Evolutionary conservation across 2,888 invertebrate species (phyloP).

Genomic region (Cyrtodaria siliqua): DNA sequence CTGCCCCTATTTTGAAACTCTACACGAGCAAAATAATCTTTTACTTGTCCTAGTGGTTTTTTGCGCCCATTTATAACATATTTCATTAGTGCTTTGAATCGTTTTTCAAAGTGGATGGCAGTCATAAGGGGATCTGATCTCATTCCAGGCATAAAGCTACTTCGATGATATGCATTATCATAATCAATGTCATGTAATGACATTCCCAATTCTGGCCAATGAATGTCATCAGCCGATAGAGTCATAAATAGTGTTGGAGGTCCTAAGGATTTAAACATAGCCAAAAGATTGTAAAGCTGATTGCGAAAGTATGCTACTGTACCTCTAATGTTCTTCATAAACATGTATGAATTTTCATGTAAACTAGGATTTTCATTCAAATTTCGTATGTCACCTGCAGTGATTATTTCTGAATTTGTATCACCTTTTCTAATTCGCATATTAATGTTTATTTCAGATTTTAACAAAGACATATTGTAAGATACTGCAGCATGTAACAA

Average conservation of each 20-base stretch:
- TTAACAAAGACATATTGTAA: conserved; percentile 29
- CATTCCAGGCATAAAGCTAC: conserved; percentile 18
- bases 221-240: conserved; percentile 58
- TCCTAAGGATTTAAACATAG: conserved; percentile 43
- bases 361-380: conserved; percentile 6
- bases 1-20: conserved; percentile 50
- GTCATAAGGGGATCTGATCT: conserved; percentile 34
- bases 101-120: conserved; percentile 51
- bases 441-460: conserved; percentile 24
- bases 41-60: conserved; percentile 31
- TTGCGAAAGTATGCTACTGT: conserved; percentile 58
- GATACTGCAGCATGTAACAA: conserved; percentile 36
- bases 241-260: conserved; percentile 58
- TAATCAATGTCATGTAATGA: conserved; percentile 30
- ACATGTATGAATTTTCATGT: conserved; percentile 65
- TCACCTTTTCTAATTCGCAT: conserved; percentile 25
- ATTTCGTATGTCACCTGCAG: conserved; percentile 8
- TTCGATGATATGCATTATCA: conserved; percentile 21
- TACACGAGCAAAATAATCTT: conserved; percentile 41
- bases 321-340: conserved; percentile 61
- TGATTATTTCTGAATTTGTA: conserved; percentile 2
- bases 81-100: conserved; percentile 40
- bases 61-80: conserved; percentile 12
- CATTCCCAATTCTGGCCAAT: conserved; percentile 58
- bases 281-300: conserved; percentile 43